Evolutionary conservation across 2,888 invertebrate species (phyloP).

Genomic region (Polyploca ridens): DNA sequence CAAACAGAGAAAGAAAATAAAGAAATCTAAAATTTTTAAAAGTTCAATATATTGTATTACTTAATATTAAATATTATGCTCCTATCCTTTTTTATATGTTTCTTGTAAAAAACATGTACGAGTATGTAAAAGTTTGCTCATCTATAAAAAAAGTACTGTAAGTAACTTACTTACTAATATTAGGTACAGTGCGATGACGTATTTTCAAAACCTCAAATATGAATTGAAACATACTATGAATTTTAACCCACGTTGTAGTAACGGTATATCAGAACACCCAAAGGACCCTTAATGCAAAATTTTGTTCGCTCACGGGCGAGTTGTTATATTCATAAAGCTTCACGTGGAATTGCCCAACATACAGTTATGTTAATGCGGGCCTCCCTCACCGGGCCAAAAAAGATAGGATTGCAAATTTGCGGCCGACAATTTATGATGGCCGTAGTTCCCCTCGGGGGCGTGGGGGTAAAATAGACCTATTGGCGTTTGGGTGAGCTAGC

Average conservation of each 20-base stretch:
- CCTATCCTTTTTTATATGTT: too few species aligned
- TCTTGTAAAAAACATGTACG: too few species aligned
- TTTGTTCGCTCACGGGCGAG: conserved; percentile 43
- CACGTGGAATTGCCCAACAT: conserved; percentile 71
- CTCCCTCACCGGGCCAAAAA: conserved; percentile 76
- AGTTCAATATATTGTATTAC: too few species aligned
- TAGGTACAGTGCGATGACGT: too few species aligned
- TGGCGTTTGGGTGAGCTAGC: conserved; percentile 78
- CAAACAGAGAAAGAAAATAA: too few species aligned
- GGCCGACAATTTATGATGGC: conserved; percentile 82
- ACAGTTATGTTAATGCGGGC: conserved; percentile 80
- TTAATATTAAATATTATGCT: too few species aligned
- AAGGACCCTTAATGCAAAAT: conserved; percentile 43
- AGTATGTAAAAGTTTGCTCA: too few species aligned
- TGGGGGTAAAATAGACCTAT: conserved; percentile 77
- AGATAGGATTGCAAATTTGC: conserved; percentile 85
- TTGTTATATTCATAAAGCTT: conserved; percentile 70
- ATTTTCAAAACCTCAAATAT: too few species aligned
- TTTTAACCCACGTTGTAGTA: not conserved
- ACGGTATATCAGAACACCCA: conserved; percentile 8
- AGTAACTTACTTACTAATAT: too few species aligned
- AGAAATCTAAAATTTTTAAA: too few species aligned
- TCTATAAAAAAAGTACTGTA: too few species aligned
- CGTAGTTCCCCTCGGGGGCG: conserved; percentile 70
- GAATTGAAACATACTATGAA: not conserved